These are phyloP conservation scores for Cheilinus undulatus DNA, from an alignment of 2,113 vertebrate species.

Conservation along the genomic window DNA sequence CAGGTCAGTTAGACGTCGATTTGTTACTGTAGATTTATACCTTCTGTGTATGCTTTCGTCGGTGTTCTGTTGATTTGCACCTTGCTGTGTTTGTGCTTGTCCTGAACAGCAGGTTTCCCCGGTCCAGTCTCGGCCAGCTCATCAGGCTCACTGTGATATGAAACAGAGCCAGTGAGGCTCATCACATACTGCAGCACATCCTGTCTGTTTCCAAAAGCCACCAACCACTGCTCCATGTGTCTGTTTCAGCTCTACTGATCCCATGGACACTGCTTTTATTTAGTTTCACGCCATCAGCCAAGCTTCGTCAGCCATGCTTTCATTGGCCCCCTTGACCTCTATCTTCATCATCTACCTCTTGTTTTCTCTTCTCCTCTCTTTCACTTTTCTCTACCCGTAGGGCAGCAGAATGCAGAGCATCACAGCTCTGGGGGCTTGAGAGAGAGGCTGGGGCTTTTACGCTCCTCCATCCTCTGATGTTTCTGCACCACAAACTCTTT, in stretches of 20 bases:
- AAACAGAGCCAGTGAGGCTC: constrained; percentile 52
- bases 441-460: background rate
- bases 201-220: constrained; percentile 42
- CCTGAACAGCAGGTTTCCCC: constrained; percentile 35
- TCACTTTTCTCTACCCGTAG: background rate
- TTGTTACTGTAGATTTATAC: background rate
- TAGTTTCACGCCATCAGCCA: constrained; percentile 3
- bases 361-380: background rate
- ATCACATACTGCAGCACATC: constrained; percentile 45
- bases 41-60: background rate
- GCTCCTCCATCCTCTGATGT: constrained; percentile 1
- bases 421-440: constrained; percentile 1
- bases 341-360: background rate
- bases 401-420: constrained; percentile 1
- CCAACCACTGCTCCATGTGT: constrained; percentile 4
- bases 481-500: constrained; percentile 1
- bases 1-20: background rate
- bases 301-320: constrained; percentile 3
- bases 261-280: background rate
- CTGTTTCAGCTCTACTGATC: constrained; percentile 16
- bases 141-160: constrained; percentile 50
- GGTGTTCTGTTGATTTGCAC: background rate
- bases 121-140: constrained; percentile 34
- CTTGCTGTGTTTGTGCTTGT: constrained; percentile 10
- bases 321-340: background rate